Base-by-base conservation (phyloP, 2,888 invertebrate genomes). In the Azorinus chamasolen region DNA sequence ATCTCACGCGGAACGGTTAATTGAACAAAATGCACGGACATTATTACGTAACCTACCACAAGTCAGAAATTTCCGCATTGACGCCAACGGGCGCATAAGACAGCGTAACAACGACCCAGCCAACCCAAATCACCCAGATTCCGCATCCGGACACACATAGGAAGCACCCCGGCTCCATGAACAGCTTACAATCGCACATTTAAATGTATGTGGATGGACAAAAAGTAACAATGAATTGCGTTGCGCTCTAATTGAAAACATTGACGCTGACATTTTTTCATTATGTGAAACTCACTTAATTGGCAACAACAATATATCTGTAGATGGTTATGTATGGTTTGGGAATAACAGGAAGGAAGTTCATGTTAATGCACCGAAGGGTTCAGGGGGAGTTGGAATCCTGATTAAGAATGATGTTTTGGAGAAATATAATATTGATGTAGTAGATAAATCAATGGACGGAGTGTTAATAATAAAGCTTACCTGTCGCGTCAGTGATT, bases 161-260 rank as follows among this genome's bases (percentile, higher is more conserved):
- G 68, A 71, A 16, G 22, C n/a, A 54, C n/a, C 50, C 50, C 63
- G 51, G 22, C 43, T 39, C 54, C 24, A 48, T 54, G 48, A 27
- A 14, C 22, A 61, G 16, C 1, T 73, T 1, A 45, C 27, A 24
- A 22, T 73, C 6, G 73, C 70, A 1, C 66, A 79, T 1, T 8
- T 74, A 16, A 79, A 79, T 48, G 71, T 79, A 1, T 61, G 59
- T 53, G 74, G 74, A 8, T 79, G 79, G 74, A 79, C 79, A 18
- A 59, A 12, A 27, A 61, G 66, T 32, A 79, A 74, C 50, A 55
- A 68, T 57, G 58, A 57, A 16, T 51, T 66, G 32, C 48, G 74
- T 4, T 32, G n/a, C 10, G 14, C 41, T 25, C 20, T 62, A 3
- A 25, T 74, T n/a, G 1, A 43, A 16, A 45, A 45, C 16, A 57